A percentile compares a stretch with the other conserved stretches of the same genome.
phyloP scores from a whole-genome alignment of 53 echinoderm and acorn worm genomes.

The Pentamera pediparva region DNA sequence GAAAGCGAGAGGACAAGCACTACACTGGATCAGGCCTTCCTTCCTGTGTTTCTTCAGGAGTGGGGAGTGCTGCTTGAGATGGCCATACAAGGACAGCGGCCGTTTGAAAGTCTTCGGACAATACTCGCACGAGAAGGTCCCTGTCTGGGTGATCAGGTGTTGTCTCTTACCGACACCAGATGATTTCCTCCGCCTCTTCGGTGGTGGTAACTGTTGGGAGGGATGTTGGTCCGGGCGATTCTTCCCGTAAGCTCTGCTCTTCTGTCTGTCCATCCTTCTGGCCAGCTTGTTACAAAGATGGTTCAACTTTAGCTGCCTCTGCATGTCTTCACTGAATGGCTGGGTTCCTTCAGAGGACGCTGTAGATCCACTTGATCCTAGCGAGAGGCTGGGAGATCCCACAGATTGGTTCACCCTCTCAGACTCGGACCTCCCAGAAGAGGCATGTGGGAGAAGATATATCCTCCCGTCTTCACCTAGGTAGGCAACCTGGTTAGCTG shows the following conservation, averaged over 20 bases:
- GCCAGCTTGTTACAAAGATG: constrained; percentile 19
- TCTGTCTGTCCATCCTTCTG: background rate
- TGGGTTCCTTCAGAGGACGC: background rate
- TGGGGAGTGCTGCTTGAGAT: constrained; percentile 30
- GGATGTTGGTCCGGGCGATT: background rate
- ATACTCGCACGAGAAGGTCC: constrained; percentile 10
- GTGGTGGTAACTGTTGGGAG: too few relatives aligned
- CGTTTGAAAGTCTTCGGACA: constrained; percentile 23
- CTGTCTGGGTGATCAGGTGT: constrained; percentile 23
- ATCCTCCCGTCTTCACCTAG: background rate
- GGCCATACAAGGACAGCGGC: constrained; percentile 27
- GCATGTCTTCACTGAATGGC: background rate
- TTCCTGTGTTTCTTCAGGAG: constrained; percentile 21
- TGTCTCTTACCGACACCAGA: background rate
- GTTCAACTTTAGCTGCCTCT: background rate
- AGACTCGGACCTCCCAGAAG: background rate
- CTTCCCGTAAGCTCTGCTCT: background rate
- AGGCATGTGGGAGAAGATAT: background rate
- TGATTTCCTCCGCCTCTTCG: background rate
- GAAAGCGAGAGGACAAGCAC: constrained; percentile 2
- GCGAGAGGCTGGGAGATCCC: background rate
- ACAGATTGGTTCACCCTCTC: background rate
- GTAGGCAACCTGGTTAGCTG: background rate
- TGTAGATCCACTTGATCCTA: background rate
- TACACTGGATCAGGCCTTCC: background rate